These are phyloP conservation scores for Heptranchias perlo DNA, from an alignment of 2,113 vertebrate species.

Conservation along the genomic window DNA sequence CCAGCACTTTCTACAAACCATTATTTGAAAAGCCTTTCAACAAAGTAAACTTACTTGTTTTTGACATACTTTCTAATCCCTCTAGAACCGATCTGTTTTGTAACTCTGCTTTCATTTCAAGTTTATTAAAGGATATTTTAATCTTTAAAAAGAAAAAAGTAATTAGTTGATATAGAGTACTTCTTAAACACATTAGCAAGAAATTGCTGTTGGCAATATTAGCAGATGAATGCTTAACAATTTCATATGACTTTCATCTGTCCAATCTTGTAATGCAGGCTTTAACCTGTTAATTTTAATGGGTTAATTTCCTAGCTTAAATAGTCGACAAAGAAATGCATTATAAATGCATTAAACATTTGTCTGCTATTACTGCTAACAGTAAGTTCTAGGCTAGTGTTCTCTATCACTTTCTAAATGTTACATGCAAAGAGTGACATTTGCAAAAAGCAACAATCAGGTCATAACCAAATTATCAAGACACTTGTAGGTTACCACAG, in stretches of 20 bases:
- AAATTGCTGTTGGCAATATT: background rate
- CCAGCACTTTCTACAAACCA: background rate
- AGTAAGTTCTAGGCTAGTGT: background rate
- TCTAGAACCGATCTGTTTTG: conserved; percentile 60
- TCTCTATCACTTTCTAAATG: background rate
- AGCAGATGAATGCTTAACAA: background rate
- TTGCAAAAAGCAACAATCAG: background rate
- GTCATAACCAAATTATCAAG: background rate
- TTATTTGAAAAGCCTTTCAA: background rate
- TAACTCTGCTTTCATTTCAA: conserved; percentile 61
- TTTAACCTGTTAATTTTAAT: background rate
- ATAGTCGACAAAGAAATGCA: background rate
- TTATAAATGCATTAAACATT: background rate
- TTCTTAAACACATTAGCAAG: background rate
- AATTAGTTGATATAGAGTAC: conserved; percentile 9
- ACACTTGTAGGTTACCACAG: background rate
- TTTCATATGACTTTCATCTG: background rate
- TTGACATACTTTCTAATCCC: conserved; percentile 61
- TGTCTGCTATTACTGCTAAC: background rate
- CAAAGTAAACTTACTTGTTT: conserved; percentile 66
- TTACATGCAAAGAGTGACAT: background rate
- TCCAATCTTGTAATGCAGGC: background rate
- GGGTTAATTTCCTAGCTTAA: background rate
- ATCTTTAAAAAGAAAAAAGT: conserved; percentile 59
- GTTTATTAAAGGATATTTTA: conserved; percentile 61